Conservation (phyloP, 2,888 invertebrate species). For the Idaea aversata region DNA sequence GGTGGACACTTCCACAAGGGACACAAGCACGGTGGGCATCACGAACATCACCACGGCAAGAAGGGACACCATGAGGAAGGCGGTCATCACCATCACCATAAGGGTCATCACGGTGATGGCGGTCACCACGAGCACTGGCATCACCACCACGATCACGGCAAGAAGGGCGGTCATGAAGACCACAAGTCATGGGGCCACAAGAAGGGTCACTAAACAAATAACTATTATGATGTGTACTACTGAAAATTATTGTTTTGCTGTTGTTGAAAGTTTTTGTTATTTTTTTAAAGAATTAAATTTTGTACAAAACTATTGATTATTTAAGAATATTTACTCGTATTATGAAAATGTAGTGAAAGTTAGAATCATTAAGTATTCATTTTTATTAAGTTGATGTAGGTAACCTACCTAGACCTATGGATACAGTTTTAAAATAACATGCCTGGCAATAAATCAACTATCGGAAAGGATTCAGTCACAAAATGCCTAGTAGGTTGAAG, state of each 20-base stretch:
- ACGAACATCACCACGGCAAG: constrained; percentile 88
- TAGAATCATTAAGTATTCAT: no score
- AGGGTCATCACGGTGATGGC: constrained; percentile 87
- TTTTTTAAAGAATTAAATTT: constrained; percentile 36
- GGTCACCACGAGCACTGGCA: constrained; percentile 88
- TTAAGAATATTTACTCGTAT: no score
- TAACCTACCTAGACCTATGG: no score
- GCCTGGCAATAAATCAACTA: no score
- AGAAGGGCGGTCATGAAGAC: constrained; percentile 89
- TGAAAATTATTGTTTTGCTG: neutral
- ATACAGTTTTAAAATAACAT: no score
- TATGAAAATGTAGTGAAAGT: no score
- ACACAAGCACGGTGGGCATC: constrained; percentile 87
- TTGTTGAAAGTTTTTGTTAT: constrained; percentile 45
- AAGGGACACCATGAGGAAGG: constrained; percentile 88
- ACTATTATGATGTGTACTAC: constrained; percentile 27
- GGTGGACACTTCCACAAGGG: constrained; percentile 90
- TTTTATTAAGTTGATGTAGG: no score
- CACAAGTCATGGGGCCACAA: constrained; percentile 89
- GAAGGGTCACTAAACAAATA: constrained; percentile 61
- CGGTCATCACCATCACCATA: constrained; percentile 87
- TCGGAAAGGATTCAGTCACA: no score
- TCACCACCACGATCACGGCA: constrained; percentile 85
- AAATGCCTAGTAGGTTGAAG: no score
- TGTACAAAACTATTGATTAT: neutral